Base-by-base conservation (phyloP, 1,140 invertebrate genomes). In the Drosophila quadrilineata region DNA sequence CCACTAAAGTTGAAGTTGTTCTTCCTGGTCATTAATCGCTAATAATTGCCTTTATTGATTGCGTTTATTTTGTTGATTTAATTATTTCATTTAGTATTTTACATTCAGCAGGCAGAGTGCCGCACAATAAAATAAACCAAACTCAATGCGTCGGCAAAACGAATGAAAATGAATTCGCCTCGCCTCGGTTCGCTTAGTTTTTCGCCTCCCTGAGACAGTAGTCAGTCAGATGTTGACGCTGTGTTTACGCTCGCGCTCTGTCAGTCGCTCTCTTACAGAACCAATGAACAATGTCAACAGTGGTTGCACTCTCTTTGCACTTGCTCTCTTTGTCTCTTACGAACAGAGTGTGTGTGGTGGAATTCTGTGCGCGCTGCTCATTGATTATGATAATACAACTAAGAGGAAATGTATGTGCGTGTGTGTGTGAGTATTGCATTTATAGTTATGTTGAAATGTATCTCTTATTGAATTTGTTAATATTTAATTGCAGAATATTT, bases 151-250 rank as follows among this genome's bases (percentile, higher is more conserved):
- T 64, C 66, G 60, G 66, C 59, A 69, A 63, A 64, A 22, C 31
- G 65, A 69, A 21, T 69, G 66, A 64, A 64, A 69, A 64, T 28
- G 59, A 69, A 69, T 69, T 69, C 66, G 65, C 65, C 50, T 54
- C 65, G 62, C 28, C 28, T 16, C n/a, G n/a, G n/a, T n/a, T n/a
- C n/a, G n/a, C n/a, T n/a, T n/a, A n/a, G 38, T 17, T 46, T 38
- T 62, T 62, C 64, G 65, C 65, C 16, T 49, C 33, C 48, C n/a
- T n/a, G n/a, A n/a, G n/a, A n/a, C n/a, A n/a, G n/a, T n/a, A n/a
- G 52, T 57, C 59, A 63, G 40, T 56, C 65, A 68, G 66, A 63
- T 68, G 59, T 63, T 64, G 65, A 63, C 59, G 58, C n/a, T n/a
- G 58, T 22, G 26, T n/a, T 54, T 48, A 33, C 41, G 48, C 64